Percentiles rank a stretch among this genome's conserved stretches.
phyloP scores from a whole-genome alignment of 2,888 invertebrate genomes.

The Cryptocephalus primarius region DNA sequence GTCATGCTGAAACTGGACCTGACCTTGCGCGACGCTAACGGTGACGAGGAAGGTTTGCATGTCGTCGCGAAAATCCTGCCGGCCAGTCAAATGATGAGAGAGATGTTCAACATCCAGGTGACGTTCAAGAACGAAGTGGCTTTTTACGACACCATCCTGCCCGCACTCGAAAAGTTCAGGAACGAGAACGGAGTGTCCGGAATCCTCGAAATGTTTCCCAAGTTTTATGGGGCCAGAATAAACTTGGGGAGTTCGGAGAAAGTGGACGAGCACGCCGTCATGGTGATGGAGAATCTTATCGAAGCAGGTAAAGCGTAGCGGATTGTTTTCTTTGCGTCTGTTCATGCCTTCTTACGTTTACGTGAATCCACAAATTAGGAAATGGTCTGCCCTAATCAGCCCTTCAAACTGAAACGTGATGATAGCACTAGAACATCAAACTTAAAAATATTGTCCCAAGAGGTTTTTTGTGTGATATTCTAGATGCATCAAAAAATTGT shows the following conservation, averaged over 20 bases:
- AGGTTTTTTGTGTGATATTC: too few species aligned
- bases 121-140: conserved; percentile 42
- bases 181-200: conserved; percentile 30
- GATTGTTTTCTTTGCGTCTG: too few species aligned
- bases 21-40: background rate
- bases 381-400: too few species aligned
- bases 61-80: conserved; percentile 12
- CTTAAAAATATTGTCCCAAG: too few species aligned
- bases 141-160: conserved; percentile 38
- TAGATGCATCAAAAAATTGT: too few species aligned
- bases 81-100: conserved; percentile 15
- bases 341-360: too few species aligned
- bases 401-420: too few species aligned
- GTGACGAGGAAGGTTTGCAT: conserved; percentile 3
- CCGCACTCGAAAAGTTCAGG: conserved; percentile 32
- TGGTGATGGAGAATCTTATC: conserved; percentile 41
- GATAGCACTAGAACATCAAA: too few species aligned
- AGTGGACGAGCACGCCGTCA: conserved; percentile 41
- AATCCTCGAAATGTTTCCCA: conserved; percentile 33
- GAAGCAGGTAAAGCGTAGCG: background rate
- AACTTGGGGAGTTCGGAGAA: conserved; percentile 10
- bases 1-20: conserved; percentile 10
- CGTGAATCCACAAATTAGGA: too few species aligned
- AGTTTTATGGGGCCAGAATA: conserved; percentile 33
- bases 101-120: conserved; percentile 37